A percentile compares a stretch with the other conserved stretches of the same genome.
These are phyloP conservation scores for Crotalus helleri DNA, from an alignment of 2,113 vertebrate species.

Conservation along the genomic window DNA sequence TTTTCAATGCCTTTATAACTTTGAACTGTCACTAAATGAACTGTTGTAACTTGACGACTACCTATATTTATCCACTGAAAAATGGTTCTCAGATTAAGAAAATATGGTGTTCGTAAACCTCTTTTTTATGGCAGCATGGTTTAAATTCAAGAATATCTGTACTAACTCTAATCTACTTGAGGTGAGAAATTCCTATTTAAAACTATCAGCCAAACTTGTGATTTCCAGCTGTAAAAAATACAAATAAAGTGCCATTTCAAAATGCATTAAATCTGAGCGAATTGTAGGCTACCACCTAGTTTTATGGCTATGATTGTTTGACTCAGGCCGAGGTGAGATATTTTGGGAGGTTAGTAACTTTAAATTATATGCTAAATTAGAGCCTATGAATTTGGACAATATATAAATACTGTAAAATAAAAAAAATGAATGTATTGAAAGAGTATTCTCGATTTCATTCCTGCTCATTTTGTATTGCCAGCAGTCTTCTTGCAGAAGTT, in stretches of 20 bases:
- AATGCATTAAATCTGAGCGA: neutral
- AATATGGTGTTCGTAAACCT: constrained; percentile 23
- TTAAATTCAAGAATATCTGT: constrained; percentile 59
- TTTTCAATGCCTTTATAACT: neutral
- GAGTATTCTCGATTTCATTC: neutral
- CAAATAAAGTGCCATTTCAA: constrained; percentile 63
- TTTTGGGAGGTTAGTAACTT: neutral
- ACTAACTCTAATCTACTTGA: constrained; percentile 53
- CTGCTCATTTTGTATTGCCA: neutral
- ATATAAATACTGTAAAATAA: neutral
- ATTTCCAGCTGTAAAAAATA: constrained; percentile 63
- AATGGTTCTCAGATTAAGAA: constrained; percentile 12
- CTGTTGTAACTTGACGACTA: neutral
- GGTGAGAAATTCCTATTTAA: constrained; percentile 62
- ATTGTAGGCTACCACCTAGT: neutral
- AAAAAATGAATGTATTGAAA: neutral
- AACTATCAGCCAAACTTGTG: constrained; percentile 65
- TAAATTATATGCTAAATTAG: neutral
- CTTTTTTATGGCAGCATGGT: constrained; percentile 50
- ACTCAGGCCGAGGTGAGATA: neutral
- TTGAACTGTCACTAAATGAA: neutral
- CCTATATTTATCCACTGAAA: neutral
- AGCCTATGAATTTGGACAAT: neutral
- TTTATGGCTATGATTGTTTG: neutral
- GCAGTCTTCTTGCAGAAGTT: neutral